Conservation (phyloP, 2,888 invertebrate genomes). For the Heteropelma amictum region DNA sequence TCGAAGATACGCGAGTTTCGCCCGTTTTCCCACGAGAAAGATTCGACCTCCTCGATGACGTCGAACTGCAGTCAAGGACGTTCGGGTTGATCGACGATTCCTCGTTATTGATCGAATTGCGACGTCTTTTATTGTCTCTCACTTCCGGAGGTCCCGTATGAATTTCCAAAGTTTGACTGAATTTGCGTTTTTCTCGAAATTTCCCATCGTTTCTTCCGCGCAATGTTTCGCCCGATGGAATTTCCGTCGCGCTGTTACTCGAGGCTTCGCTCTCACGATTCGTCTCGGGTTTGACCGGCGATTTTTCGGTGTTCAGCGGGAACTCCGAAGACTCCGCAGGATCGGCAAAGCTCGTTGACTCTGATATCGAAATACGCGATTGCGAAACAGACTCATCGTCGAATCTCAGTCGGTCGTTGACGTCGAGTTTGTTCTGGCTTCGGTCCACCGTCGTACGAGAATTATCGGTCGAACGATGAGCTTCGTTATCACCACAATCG, state of each 20-base stretch:
- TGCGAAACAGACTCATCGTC: conserved; percentile 16
- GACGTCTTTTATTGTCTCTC: background rate
- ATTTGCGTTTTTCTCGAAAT: conserved; percentile 16
- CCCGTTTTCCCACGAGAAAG: background rate
- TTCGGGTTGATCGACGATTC: background rate
- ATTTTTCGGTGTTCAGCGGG: background rate
- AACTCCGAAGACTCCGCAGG: background rate
- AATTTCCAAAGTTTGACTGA: background rate
- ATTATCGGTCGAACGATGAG: conserved; percentile 36
- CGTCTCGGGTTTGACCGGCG: background rate
- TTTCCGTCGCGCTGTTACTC: background rate
- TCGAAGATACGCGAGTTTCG: background rate
- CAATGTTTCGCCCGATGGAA: background rate
- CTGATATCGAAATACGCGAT: conserved; percentile 8
- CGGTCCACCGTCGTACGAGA: conserved; percentile 45
- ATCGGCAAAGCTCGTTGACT: conserved; percentile 13
- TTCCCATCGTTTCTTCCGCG: background rate
- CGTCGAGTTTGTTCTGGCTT: conserved; percentile 39
- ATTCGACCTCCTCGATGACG: background rate
- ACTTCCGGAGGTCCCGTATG: background rate
- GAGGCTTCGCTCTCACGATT: background rate
- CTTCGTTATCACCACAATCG: conserved; percentile 48
- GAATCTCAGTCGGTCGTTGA: conserved; percentile 43
- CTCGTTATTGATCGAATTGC: background rate
- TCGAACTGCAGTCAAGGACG: background rate